Conservation (phyloP, 2,888 invertebrate species). For the Argynnis bischoffii region DNA sequence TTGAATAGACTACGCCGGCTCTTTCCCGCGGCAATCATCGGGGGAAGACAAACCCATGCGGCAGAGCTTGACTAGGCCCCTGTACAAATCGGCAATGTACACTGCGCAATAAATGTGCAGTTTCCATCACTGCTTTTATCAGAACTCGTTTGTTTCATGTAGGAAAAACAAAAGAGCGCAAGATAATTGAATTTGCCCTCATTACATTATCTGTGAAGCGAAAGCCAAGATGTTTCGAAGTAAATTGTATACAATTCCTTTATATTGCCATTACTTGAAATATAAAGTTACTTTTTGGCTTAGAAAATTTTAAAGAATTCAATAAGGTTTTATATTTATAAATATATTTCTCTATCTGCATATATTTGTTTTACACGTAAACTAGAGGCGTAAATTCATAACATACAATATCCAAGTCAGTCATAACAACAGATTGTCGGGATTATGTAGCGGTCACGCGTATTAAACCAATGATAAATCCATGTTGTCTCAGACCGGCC, state of each 20-base stretch:
- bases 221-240: conserved; percentile 54
- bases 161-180: conserved; percentile 68
- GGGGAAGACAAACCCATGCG: conserved; percentile 46
- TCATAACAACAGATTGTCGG: conserved; percentile 49
- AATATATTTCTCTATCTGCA: background rate
- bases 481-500: conserved; percentile 46
- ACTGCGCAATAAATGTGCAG: conserved; percentile 74
- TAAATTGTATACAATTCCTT: conserved; percentile 48
- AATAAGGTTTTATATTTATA: too few relatives aligned
- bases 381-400: conserved; percentile 42
- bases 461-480: conserved; percentile 50
- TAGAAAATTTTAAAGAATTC: too few relatives aligned
- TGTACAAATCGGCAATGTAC: conserved; percentile 75
- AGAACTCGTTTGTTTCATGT: conserved; percentile 49
- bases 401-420: conserved; percentile 42
- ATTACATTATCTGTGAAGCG: conserved; percentile 71
- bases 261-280: conserved; percentile 30
- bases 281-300: conserved; percentile 3
- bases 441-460: conserved; percentile 46
- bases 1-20: conserved; percentile 78
- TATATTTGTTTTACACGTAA: conserved; percentile 29
- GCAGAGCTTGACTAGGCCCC: conserved; percentile 61
- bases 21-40: conserved; percentile 61
- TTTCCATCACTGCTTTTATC: conserved; percentile 71
- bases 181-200: conserved; percentile 76